Evolutionary conservation across 2,888 invertebrate species (phyloP).

Genomic region (Teleogryllus oceanicus): DNA sequence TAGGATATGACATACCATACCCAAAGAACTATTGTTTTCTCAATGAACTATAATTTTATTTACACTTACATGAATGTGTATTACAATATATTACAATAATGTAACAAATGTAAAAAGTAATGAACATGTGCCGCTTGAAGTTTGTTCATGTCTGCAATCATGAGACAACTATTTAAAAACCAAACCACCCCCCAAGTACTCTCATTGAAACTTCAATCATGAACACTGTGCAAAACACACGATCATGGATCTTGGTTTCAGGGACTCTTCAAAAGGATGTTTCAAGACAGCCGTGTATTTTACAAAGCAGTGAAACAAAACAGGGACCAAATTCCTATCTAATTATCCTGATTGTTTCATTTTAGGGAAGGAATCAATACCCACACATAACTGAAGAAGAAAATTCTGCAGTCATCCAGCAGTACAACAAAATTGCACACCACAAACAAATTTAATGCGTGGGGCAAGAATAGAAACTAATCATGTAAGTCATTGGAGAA

Average conservation of each 20-base stretch:
- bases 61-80: slow-evolving; percentile 7
- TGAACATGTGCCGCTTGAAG: slow-evolving; percentile 18
- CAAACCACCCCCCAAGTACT: background rate
- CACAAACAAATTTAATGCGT: background rate
- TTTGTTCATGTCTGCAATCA: background rate
- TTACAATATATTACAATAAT: slow-evolving; percentile 18
- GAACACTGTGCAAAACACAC: background rate
- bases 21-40: background rate
- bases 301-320: slow-evolving; percentile 6
- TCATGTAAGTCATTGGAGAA: background rate
- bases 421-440: slow-evolving; percentile 25
- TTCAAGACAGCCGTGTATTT: background rate
- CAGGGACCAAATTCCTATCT: background rate
- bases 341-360: slow-evolving; percentile 11
- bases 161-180: background rate
- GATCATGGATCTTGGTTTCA: background rate
- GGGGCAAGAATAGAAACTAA: background rate
- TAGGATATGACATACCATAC: slow-evolving; percentile 18
- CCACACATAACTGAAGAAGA: background rate
- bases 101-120: slow-evolving; percentile 9
- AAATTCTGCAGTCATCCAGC: slow-evolving; percentile 4
- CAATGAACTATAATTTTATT: slow-evolving; percentile 9
- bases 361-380: background rate
- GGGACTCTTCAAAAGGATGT: background rate
- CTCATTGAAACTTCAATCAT: background rate